These are phyloP conservation scores for Lethrus apterus DNA, from an alignment of 1,140 invertebrate species.

Conservation along the genomic window DNA sequence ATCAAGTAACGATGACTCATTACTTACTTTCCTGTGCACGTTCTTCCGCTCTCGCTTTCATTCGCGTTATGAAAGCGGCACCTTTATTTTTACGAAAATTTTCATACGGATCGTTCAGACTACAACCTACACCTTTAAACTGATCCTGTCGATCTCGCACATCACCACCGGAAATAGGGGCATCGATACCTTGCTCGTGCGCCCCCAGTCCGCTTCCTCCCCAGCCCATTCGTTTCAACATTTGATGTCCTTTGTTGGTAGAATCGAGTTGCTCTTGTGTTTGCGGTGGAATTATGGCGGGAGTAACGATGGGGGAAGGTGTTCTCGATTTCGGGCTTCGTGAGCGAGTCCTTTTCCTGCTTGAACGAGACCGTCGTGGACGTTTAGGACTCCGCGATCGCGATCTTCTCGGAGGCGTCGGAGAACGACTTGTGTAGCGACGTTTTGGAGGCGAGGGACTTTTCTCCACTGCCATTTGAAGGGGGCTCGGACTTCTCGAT, in stretches of 20 bases:
- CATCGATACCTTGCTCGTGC: constrained; percentile 89
- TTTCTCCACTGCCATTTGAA: constrained; percentile 55
- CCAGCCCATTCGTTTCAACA: constrained; percentile 96
- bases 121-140: constrained; percentile 89
- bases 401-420: constrained; percentile 25
- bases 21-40: constrained; percentile 48
- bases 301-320: constrained; percentile 26
- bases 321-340: constrained; percentile 37
- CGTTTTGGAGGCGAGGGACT: constrained; percentile 65
- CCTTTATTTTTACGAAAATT: constrained; percentile 95
- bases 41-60: constrained; percentile 88
- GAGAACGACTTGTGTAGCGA: constrained; percentile 59
- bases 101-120: constrained; percentile 91
- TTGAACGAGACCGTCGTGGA: constrained; percentile 14
- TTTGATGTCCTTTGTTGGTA: constrained; percentile 91
- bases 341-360: constrained; percentile 27
- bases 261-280: constrained; percentile 62
- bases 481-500: constrained; percentile 68
- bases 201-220: constrained; percentile 74
- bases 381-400: constrained; percentile 12
- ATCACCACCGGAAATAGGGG: constrained; percentile 86
- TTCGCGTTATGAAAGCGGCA: constrained; percentile 90
- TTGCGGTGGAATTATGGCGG: constrained; percentile 25
- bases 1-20: too few species aligned
- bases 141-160: constrained; percentile 84